Base-by-base conservation (phyloP, 2,888 invertebrate species). In the Callyntrura guangdongensis region DNA sequence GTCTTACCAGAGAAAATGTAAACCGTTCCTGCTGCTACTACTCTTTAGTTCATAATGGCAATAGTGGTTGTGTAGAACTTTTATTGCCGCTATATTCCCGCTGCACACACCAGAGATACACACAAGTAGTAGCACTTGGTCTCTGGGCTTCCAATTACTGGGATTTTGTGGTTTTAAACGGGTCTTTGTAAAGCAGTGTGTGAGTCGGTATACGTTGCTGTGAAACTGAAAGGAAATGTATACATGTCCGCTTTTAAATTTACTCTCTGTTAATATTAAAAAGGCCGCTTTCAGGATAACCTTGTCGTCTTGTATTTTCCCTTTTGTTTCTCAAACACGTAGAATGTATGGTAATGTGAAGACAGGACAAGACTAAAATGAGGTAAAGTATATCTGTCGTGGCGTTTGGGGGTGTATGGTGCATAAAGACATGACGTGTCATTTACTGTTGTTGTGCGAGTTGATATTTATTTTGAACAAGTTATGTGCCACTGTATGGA, bases 61-160 rank as follows among this genome's bases (percentile, higher is more conserved):
- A n/a, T 45, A 47, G 83, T 6, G 36, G 36, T 6, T 2, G 36
- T 36, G 36, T 49, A 67, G 14, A n/a, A 14, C 56, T 72, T 84
- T 84, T 69, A 72, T 72, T 84, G 17, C 67, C 11, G 25, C 17
- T 83, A 67, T 49, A 83, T 53, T n/a, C 45, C 27, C n/a, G 6
- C 36, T 36, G 36, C 36, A 36, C 36, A 36, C 36, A 36, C 36
- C 36, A 36, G 3, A 36, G 3, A 36, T 6, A 36, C 36, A 36
- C 6, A 36, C 36, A 14, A 53, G 12, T 59, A 53, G 12, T 59
- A 81, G 61, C 61, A 61, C 45, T 83, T 84, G 67, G 84, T 36
- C 49, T 27, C 25, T 72, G 72, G n/a, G n/a, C 53, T 84, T 84
- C 59, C 85, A 85, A 85, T 85, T 85, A 74, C 85, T 84, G 49